Conservation (phyloP, 2,113 vertebrate genomes). For the Piaya cayana region DNA sequence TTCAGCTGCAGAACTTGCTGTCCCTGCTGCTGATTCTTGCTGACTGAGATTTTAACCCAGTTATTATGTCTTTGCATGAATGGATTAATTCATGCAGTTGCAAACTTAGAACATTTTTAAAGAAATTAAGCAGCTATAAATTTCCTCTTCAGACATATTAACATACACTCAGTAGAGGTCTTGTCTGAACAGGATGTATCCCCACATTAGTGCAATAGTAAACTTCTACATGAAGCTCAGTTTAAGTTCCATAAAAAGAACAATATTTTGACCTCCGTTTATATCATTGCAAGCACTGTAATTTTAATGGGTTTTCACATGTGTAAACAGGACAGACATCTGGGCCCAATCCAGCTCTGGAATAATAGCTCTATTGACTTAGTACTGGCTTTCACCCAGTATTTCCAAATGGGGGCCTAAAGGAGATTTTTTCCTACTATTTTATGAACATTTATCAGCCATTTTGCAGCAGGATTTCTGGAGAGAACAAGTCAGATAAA, state of each 20-base stretch:
- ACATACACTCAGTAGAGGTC: neutral
- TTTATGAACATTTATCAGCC: slow-evolving; percentile 13
- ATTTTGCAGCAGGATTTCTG: neutral
- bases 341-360: slow-evolving; percentile 11
- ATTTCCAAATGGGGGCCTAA: neutral
- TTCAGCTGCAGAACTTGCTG: too few species aligned
- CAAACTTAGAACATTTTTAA: neutral
- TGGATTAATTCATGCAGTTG: neutral
- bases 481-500: neutral
- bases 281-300: neutral
- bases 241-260: neutral
- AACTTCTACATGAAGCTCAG: neutral
- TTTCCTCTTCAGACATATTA: neutral
- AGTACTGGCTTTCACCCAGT: slow-evolving; percentile 19
- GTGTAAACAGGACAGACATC: neutral
- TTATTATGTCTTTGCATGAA: neutral
- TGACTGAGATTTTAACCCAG: neutral
- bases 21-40: too few species aligned
- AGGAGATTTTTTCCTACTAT: neutral
- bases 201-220: neutral
- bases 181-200: neutral
- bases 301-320: neutral
- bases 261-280: neutral
- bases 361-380: slow-evolving; percentile 24
- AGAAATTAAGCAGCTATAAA: neutral